Conservation (phyloP, 2,888 invertebrate species). For the Petrolisthes manimaculis region DNA sequence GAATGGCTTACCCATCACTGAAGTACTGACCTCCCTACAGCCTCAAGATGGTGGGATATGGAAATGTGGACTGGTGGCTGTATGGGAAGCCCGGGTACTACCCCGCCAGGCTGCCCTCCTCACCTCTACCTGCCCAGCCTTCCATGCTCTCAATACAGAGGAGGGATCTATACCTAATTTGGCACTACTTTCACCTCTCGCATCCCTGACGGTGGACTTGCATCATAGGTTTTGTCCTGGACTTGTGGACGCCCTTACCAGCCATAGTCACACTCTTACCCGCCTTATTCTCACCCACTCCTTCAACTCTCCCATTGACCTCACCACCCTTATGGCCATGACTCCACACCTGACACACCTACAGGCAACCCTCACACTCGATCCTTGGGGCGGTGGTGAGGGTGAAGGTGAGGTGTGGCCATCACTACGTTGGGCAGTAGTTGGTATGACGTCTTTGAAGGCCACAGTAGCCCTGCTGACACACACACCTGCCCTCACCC, state of each 20-base stretch:
- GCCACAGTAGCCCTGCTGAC: constrained; percentile 30
- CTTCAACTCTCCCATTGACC: constrained; percentile 36
- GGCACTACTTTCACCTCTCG: constrained; percentile 29
- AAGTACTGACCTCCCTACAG: constrained; percentile 37
- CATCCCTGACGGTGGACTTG: constrained; percentile 40
- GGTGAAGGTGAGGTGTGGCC: constrained; percentile 29
- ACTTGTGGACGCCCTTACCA: constrained; percentile 26
- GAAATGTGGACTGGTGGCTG: constrained; percentile 19
- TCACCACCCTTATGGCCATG: constrained; percentile 29
- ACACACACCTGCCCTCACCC: constrained; percentile 37
- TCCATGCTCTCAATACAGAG: constrained; percentile 22
- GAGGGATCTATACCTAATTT: constrained; percentile 31
- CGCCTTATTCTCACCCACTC: constrained; percentile 27
- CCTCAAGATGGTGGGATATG: not conserved
- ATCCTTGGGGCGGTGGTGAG: constrained; percentile 5
- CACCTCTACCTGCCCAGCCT: constrained; percentile 31
- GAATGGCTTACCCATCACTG: constrained; percentile 33
- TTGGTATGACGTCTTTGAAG: constrained; percentile 31
- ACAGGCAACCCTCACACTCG: constrained; percentile 18
- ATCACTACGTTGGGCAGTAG: constrained; percentile 11
- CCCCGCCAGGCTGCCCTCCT: constrained; percentile 32
- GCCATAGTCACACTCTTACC: constrained; percentile 35
- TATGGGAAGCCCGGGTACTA: constrained; percentile 38
- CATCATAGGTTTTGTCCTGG: not conserved
- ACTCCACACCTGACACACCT: constrained; percentile 45